Evolutionary conservation across 2,888 invertebrate species (phyloP), one percentile per base, ranked within the genome.

Genomic region (Alsophila aescularia): DNA sequence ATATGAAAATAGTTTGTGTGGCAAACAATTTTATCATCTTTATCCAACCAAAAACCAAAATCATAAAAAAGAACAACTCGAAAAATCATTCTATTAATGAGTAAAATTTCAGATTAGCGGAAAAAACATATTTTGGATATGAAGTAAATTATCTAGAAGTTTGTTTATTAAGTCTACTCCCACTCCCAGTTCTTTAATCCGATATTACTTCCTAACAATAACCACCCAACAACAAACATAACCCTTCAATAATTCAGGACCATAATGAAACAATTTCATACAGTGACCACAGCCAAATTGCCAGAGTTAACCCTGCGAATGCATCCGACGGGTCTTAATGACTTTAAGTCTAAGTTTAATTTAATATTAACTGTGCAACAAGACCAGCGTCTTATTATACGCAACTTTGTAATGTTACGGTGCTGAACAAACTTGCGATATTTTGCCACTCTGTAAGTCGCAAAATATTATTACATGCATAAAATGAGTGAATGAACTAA

Each of bases 291-390:
- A 85, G 61, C 66, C 66, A 77, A 78, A 84, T 81, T 79, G 77
- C 67, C 55, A 64, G 67, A 60, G 75, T 76, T 80, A 81, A 79
- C 77, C 78, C 77, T 69, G 75, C 71, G 75, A 81, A 81, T 89
- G 90, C 81, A 80, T 82, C 83, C 85, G 90, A 89, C 89, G 85
- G 81, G 70, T 77, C 78, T 62, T 87, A 89, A 90, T 88, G 90
- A 87, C 81, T 81, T 78, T 54, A 73, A 80, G 79, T 78, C 79
- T 82, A 70, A 81, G 83, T 89, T 89, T 87, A 89, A 90, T 88
- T 89, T 88, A 86, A 89, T 87, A 87, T 86, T 80, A 86, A 86
- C 84, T 71, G 69, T 73, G 71, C 77, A 78, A 81, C 82, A 85
- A 86, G 87, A 85, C 80, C 79, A 68, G 66, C 75, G 81, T 83